phyloP scores from a whole-genome alignment of 1,140 invertebrate genomes.

The Anastatus disparis region DNA sequence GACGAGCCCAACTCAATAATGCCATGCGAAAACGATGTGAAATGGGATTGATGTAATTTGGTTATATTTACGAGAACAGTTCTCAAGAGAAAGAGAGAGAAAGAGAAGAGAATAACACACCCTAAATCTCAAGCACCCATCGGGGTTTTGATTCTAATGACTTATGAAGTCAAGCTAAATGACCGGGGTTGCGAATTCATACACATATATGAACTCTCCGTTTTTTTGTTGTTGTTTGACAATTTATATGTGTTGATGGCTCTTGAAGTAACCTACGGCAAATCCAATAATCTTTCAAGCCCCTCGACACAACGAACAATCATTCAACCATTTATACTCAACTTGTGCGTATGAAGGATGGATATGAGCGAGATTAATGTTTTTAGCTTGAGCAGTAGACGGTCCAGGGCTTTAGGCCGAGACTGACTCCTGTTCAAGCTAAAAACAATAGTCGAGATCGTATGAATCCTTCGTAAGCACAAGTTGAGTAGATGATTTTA shows the following conservation, averaged over 20 bases:
- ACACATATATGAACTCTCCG: slow-evolving; percentile 50
- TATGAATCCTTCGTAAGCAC: too few relatives aligned
- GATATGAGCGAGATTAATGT: too few relatives aligned
- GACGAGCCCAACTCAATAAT: slow-evolving; percentile 21
- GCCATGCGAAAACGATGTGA: slow-evolving; percentile 66
- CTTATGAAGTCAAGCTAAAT: slow-evolving; percentile 69
- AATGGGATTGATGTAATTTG: slow-evolving; percentile 69
- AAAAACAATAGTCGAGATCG: too few relatives aligned
- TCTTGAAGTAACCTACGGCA: slow-evolving; percentile 50
- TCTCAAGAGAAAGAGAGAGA: slow-evolving; percentile 1
- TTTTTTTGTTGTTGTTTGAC: too few relatives aligned
- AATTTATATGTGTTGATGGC: too few relatives aligned
- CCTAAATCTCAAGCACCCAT: slow-evolving; percentile 44
- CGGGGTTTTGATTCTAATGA: slow-evolving; percentile 65
- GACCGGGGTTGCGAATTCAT: too few relatives aligned
- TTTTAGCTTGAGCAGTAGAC: too few relatives aligned
- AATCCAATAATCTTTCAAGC: slow-evolving; percentile 59
- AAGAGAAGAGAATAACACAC: slow-evolving; percentile 1
- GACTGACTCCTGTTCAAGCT: too few relatives aligned
- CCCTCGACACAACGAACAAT: slow-evolving; percentile 48
- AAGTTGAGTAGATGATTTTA: too few relatives aligned
- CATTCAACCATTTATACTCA: slow-evolving; percentile 51
- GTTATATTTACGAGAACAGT: slow-evolving; percentile 53
- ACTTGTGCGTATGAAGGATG: too few relatives aligned
- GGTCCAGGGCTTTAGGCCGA: too few relatives aligned